Percentiles rank a stretch among this genome's conserved stretches.
Evolutionary conservation across 2,888 invertebrate genomes (phyloP).

Genomic region (Lamellibrachia satsuma): DNA sequence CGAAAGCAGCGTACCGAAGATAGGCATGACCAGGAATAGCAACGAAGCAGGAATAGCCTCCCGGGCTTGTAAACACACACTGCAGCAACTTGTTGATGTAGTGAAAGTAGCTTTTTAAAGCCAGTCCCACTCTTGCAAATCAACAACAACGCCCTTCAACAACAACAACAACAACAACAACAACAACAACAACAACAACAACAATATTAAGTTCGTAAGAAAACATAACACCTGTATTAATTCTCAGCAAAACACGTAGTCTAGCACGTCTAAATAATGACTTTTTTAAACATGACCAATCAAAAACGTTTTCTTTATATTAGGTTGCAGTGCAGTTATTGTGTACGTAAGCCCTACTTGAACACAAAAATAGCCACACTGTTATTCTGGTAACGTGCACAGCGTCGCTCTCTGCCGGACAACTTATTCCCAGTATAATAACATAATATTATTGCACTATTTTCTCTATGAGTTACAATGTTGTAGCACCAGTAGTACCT

Average conservation of each 20-base stretch:
- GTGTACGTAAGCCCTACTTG: neutral
- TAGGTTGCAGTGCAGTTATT: neutral
- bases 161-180: neutral
- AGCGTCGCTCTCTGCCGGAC: neutral
- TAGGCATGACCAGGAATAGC: neutral
- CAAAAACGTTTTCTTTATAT: neutral
- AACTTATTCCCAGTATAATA: neutral
- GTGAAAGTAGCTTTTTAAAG: neutral
- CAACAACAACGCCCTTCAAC: neutral
- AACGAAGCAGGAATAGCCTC: neutral
- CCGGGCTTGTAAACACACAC: neutral
- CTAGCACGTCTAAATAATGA: neutral
- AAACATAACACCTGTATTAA: neutral
- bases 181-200: neutral
- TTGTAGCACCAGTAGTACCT: neutral
- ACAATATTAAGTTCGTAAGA: neutral
- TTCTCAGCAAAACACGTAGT: neutral
- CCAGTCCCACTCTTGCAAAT: neutral
- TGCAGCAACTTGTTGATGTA: neutral
- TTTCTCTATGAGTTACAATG: too few species aligned
- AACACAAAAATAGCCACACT: neutral
- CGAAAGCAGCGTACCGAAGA: neutral
- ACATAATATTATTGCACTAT: too few species aligned
- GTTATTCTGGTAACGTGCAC: too few species aligned
- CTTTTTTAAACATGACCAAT: neutral